These are phyloP conservation scores for Dermatophagoides farinae DNA, from an alignment of 1,140 invertebrate species.

Conservation along the genomic window DNA sequence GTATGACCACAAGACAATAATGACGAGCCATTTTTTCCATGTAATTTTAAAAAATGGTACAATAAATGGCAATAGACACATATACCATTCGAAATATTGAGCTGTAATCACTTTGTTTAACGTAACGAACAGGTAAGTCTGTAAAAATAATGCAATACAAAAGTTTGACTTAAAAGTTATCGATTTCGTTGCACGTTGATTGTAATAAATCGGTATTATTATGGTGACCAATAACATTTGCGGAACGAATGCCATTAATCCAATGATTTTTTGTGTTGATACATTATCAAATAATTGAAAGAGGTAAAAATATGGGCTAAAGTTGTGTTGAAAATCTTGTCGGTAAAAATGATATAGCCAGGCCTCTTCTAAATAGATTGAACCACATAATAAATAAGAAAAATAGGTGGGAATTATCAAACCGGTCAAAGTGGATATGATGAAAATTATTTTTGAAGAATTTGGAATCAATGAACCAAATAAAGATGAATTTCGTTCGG, in stretches of 20 bases:
- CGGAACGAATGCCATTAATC: slow-evolving; percentile 45
- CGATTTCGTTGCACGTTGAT: background rate
- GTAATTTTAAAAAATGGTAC: slow-evolving; percentile 24
- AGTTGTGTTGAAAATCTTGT: slow-evolving; percentile 84
- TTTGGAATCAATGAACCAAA: slow-evolving; percentile 25
- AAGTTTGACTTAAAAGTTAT: background rate
- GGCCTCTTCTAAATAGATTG: slow-evolving; percentile 71
- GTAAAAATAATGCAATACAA: slow-evolving; percentile 46
- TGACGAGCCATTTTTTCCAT: slow-evolving; percentile 23
- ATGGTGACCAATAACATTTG: slow-evolving; percentile 40
- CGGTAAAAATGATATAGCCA: slow-evolving; percentile 78
- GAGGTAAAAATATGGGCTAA: slow-evolving; percentile 86
- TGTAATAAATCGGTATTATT: background rate
- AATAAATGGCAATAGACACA: slow-evolving; percentile 33
- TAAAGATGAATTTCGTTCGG: slow-evolving; percentile 18
- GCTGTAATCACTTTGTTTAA: slow-evolving; percentile 93
- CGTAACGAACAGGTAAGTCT: slow-evolving; percentile 69
- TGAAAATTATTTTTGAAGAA: slow-evolving; percentile 39
- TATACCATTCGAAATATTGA: slow-evolving; percentile 94
- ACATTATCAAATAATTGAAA: slow-evolving; percentile 17
- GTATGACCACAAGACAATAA: slow-evolving; percentile 41
- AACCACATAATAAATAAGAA: slow-evolving; percentile 59
- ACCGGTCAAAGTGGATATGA: slow-evolving; percentile 39
- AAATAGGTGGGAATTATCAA: slow-evolving; percentile 38
- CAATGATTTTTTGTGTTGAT: slow-evolving; percentile 30